These are phyloP conservation scores for Tyrannus savana DNA, from an alignment of 2,113 vertebrate genomes.

Conservation along the genomic window DNA sequence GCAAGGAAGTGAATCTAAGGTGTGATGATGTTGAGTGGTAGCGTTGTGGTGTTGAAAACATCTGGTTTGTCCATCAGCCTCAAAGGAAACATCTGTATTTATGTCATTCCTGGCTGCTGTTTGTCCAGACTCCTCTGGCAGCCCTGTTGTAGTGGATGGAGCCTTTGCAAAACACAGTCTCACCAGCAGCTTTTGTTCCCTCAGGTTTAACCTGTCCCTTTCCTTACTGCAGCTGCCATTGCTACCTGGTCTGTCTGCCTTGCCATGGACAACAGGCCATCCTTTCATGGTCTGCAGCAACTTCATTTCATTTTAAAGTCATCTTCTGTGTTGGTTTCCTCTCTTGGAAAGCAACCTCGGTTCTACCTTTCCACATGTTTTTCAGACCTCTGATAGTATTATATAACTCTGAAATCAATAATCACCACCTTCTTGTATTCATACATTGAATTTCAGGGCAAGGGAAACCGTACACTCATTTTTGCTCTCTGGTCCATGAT, in stretches of 20 bases:
- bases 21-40: not conserved
- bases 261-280: not conserved
- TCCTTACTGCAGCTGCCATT: not conserved
- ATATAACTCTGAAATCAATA: not conserved
- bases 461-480: not conserved
- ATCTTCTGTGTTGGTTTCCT: not conserved
- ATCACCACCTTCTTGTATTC: not conserved
- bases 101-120: accelerated
- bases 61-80: not conserved
- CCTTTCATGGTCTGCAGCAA: not conserved
- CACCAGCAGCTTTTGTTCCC: not conserved
- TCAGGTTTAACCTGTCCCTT: not conserved
- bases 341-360: not conserved
- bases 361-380: not conserved
- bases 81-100: not conserved
- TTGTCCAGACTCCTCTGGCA: not conserved
- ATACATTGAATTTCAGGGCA: not conserved
- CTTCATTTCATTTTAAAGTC: not conserved
- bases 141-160: not conserved
- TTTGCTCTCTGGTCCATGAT: not conserved
- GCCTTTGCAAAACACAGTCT: not conserved
- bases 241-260: not conserved
- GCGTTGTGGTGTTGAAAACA: not conserved
- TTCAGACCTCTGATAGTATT: not conserved
- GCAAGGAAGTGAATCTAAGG: not conserved